Evolutionary conservation across 2,888 invertebrate species (phyloP).

Genomic region (Latrodectus hesperus): DNA sequence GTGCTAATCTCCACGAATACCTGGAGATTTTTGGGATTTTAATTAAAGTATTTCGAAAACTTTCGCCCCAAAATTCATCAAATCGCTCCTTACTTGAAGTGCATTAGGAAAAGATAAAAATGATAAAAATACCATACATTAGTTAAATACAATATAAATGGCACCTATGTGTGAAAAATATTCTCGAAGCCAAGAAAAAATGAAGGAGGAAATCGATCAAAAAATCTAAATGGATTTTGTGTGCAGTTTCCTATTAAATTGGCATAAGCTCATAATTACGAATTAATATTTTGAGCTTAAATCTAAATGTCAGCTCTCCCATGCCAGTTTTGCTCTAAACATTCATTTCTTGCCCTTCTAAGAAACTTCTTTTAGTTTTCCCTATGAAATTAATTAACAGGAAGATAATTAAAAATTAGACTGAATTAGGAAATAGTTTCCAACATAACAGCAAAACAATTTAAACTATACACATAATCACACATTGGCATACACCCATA

Average conservation of each 20-base stretch:
- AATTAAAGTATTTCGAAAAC: conserved; percentile 45
- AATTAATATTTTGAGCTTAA: no score
- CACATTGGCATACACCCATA: no score
- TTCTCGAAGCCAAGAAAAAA: background rate
- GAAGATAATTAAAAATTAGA: no score
- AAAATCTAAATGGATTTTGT: background rate
- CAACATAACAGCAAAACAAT: no score
- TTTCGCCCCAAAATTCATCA: background rate
- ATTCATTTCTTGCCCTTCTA: no score
- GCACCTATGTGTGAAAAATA: background rate
- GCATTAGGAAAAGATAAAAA: background rate
- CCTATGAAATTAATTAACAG: no score
- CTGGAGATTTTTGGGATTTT: conserved; percentile 41
- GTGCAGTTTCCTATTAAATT: background rate
- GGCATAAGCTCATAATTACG: no score
- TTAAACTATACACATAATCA: no score
- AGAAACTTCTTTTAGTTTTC: no score
- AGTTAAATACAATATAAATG: background rate
- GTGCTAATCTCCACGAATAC: conserved; percentile 41
- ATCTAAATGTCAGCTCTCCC: no score
- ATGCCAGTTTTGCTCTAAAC: no score
- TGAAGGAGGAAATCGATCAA: background rate
- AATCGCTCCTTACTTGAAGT: background rate
- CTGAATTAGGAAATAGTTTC: no score
- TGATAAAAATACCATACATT: background rate